Percentiles rank a stretch among this genome's conserved stretches.
phyloP scores from a whole-genome alignment of 2,113 vertebrate species.

The Seriola quinqueradiata region DNA sequence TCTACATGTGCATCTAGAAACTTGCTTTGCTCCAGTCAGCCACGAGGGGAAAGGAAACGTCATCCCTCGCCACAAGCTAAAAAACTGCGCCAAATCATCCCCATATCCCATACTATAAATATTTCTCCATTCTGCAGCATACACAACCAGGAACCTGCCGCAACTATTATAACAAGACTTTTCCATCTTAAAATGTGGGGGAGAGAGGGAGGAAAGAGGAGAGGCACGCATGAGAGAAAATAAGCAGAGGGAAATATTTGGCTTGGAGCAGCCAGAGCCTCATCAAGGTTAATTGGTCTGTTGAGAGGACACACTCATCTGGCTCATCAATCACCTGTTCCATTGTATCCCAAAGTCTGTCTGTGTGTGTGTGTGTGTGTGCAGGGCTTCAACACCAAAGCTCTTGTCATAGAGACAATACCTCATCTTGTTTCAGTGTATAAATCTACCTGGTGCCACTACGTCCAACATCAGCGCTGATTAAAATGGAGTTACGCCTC shows the following conservation, averaged over 20 bases:
- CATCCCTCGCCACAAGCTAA: slow-evolving; percentile 60
- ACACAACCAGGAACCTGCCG: slow-evolving; percentile 63
- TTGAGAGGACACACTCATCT: slow-evolving; percentile 80
- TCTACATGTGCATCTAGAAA: slow-evolving; percentile 12
- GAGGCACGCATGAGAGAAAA: slow-evolving; percentile 34
- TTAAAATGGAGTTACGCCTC: slow-evolving; percentile 41
- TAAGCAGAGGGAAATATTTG: slow-evolving; percentile 80
- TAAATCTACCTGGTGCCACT: slow-evolving; percentile 54
- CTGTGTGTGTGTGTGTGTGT: slow-evolving; percentile 38
- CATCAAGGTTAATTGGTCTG: slow-evolving; percentile 89
- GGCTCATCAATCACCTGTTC: slow-evolving; percentile 82
- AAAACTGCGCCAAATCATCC: slow-evolving; percentile 46
- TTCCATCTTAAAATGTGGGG: slow-evolving; percentile 62
- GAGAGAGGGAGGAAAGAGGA: slow-evolving; percentile 6
- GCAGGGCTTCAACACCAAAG: slow-evolving; percentile 32
- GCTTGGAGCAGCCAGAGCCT: slow-evolving; percentile 80
- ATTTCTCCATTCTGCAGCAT: slow-evolving; percentile 64
- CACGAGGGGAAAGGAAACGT: slow-evolving; percentile 52
- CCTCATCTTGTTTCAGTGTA: slow-evolving; percentile 62
- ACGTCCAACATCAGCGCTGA: slow-evolving; percentile 28
- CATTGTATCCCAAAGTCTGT: slow-evolving; percentile 75
- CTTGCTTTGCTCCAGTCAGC: not conserved
- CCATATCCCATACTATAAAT: slow-evolving; percentile 62
- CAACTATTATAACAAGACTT: slow-evolving; percentile 71
- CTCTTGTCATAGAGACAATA: slow-evolving; percentile 66